Conservation (phyloP, 2,113 vertebrate genomes). For the Phaethon lepturus region DNA sequence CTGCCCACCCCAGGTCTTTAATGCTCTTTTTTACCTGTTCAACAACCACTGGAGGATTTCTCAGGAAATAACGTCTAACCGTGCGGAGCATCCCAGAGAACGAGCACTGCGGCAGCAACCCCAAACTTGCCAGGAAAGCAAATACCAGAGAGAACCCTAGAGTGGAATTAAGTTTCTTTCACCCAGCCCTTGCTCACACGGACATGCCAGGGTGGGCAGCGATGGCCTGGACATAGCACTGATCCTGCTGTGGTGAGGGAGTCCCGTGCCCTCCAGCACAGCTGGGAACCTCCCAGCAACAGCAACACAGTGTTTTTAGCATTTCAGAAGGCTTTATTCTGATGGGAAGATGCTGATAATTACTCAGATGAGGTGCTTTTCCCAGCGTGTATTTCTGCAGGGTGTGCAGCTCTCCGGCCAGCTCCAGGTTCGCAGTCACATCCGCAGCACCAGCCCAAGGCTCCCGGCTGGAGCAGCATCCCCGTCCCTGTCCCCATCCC, state of each 20-base stretch:
- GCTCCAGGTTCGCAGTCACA: accelerated
- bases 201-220: not conserved
- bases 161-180: not conserved
- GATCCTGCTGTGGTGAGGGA: not conserved
- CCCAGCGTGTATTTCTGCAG: not conserved
- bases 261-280: accelerated
- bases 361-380: not conserved
- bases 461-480: not conserved
- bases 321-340: not conserved
- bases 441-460: not conserved
- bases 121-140: not conserved
- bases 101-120: accelerated
- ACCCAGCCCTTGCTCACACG: not conserved
- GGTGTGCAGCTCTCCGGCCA: not conserved
- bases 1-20: not conserved
- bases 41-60: not conserved
- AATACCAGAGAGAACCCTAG: not conserved
- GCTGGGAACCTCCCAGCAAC: too few relatives aligned
- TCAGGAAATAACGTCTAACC: not conserved
- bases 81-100: not conserved
- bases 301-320: not conserved
- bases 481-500: not conserved
- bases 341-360: not conserved
- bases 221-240: not conserved
- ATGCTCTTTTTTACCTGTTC: not conserved